Conservation (phyloP, 2,888 invertebrate genomes). For the Pterostichus niger region DNA sequence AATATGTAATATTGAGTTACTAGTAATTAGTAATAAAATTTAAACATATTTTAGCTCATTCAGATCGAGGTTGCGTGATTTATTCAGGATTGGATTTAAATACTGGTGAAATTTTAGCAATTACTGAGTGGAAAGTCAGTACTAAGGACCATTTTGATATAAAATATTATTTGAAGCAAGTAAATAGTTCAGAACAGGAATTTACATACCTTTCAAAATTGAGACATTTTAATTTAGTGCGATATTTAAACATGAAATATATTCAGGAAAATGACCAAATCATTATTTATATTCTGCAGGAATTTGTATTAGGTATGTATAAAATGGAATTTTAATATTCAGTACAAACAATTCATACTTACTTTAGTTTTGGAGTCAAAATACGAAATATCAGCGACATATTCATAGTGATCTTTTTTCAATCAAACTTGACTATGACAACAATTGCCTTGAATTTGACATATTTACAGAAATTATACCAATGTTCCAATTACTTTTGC, state of each 20-base stretch:
- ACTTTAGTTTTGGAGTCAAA: slow-evolving; percentile 1
- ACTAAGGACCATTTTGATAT: slow-evolving; percentile 74
- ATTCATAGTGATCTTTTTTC: slow-evolving; percentile 1
- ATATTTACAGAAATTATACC: neutral
- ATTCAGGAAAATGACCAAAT: slow-evolving; percentile 82
- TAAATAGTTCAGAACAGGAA: slow-evolving; percentile 88
- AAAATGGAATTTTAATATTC: slow-evolving; percentile 46
- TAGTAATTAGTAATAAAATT: neutral
- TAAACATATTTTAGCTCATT: slow-evolving; percentile 81
- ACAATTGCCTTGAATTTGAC: slow-evolving; percentile 17
- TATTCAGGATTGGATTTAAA: slow-evolving; percentile 88
- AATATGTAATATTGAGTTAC: slow-evolving; percentile 68
- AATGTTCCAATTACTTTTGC: too few species aligned
- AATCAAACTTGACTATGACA: neutral
- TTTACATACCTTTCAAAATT: slow-evolving; percentile 85
- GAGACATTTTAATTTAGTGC: slow-evolving; percentile 85
- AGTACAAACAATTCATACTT: neutral
- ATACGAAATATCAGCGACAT: neutral
- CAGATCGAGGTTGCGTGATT: slow-evolving; percentile 85
- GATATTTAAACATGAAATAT: slow-evolving; percentile 87
- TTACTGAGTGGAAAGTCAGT: slow-evolving; percentile 88
- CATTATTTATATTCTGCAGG: slow-evolving; percentile 84
- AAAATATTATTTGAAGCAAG: slow-evolving; percentile 79
- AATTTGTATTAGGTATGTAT: slow-evolving; percentile 81
- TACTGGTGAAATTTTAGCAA: slow-evolving; percentile 85